Evolutionary conservation across 2,797 vertebrate genomes (phyloP).

Genomic region (Limnodromus scolopaceus): DNA sequence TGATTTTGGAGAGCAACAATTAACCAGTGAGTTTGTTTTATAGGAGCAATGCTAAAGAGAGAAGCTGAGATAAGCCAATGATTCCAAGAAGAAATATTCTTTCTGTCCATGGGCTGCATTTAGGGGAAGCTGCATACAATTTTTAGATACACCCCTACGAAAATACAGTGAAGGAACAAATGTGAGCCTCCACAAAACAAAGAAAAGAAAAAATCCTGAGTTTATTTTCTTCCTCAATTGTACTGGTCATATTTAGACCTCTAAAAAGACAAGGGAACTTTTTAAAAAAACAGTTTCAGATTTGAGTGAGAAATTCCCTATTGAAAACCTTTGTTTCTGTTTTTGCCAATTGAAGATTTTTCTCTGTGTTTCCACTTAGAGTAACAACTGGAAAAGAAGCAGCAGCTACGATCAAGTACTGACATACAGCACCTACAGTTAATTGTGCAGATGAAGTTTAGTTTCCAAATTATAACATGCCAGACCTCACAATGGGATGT

Average conservation of each 20-base stretch:
- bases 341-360: not conserved
- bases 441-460: not conserved
- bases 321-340: not conserved
- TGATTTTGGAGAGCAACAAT: not conserved
- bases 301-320: not conserved
- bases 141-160: not conserved
- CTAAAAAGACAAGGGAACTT: not conserved
- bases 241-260: not conserved
- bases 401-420: not conserved
- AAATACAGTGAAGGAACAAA: not conserved
- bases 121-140: not conserved
- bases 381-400: not conserved
- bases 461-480: not conserved
- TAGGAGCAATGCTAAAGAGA: not conserved
- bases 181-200: not conserved
- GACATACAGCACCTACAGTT: not conserved
- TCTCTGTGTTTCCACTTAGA: not conserved
- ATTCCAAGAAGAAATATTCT: not conserved
- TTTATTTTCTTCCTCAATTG: not conserved
- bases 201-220: no score
- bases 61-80: not conserved
- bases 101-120: not conserved
- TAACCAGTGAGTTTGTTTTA: not conserved
- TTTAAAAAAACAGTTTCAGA: not conserved
- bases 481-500: not conserved